Conservation (phyloP, 2,888 invertebrate species). For the Nomada lathburiana region DNA sequence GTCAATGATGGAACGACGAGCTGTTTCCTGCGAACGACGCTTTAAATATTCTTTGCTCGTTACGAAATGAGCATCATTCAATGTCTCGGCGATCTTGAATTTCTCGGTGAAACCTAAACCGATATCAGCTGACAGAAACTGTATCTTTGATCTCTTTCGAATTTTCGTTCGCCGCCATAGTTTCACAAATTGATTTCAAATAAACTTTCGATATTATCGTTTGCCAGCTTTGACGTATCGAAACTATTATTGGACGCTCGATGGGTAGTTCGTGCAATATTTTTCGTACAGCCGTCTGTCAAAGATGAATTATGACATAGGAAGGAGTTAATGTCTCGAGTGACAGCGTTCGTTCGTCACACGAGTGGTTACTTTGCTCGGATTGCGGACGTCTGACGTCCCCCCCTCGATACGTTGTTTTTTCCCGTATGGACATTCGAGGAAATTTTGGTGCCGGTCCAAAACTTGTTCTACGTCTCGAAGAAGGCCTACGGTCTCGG, state of each 20-base stretch:
- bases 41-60: conserved; percentile 52
- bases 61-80: conserved; percentile 40
- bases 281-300: too few species aligned
- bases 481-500: conserved; percentile 26
- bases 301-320: too few species aligned
- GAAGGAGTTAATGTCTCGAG: background rate
- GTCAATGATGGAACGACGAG: conserved; percentile 58
- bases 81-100: background rate
- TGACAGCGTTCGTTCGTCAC: conserved; percentile 27
- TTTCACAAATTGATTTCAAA: too few species aligned
- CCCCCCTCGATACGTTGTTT: conserved; percentile 18
- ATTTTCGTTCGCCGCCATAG: too few species aligned
- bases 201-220: too few species aligned
- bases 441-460: conserved; percentile 56
- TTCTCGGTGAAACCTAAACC: background rate
- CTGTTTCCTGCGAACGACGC: conserved; percentile 47
- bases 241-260: too few species aligned
- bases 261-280: too few species aligned
- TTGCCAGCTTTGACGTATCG: too few species aligned
- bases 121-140: background rate
- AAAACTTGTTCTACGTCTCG: conserved; percentile 64
- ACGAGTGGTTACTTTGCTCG: conserved; percentile 11
- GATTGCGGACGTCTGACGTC: conserved; percentile 28
- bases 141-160: too few species aligned
- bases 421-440: conserved; percentile 36